Percentiles rank a stretch among this genome's conserved stretches.
phyloP scores from a whole-genome alignment of 2,888 invertebrate genomes.

The Oscheius myriophilus region DNA sequence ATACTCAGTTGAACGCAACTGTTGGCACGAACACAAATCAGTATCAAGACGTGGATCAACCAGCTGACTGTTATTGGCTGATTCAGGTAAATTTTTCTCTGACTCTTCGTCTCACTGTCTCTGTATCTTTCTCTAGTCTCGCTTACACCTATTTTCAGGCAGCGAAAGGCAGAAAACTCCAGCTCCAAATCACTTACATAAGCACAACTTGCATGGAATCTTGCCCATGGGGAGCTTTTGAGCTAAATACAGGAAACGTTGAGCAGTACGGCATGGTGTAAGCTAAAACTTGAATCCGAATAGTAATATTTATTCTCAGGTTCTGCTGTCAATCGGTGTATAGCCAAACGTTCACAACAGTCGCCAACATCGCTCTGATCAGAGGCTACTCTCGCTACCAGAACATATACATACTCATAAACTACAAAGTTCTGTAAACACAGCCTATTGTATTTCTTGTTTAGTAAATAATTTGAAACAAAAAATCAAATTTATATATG shows the following conservation, averaged over 20 bases:
- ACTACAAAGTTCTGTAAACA: not conserved
- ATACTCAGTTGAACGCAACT: not conserved
- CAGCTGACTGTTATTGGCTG: slow-evolving; percentile 1
- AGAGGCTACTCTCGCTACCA: not conserved
- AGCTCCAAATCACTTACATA: slow-evolving; percentile 8
- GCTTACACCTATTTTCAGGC: too few relatives aligned
- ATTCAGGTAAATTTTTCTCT: slow-evolving; percentile 5
- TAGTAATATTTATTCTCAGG: not conserved
- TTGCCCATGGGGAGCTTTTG: slow-evolving; percentile 16
- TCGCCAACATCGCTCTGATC: not conserved
- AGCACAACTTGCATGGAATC: slow-evolving; percentile 5
- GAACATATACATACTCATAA: not conserved
- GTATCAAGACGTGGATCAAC: not conserved
- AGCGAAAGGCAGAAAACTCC: not conserved
- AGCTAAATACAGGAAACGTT: slow-evolving; percentile 12
- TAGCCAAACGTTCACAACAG: not conserved
- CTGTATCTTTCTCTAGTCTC: too few relatives aligned
- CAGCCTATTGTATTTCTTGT: too few relatives aligned
- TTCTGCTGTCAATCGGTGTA: not conserved
- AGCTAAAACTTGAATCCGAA: not conserved
- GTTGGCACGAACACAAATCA: not conserved
- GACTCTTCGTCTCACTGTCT: too few relatives aligned
- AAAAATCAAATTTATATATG: too few relatives aligned
- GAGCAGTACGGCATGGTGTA: slow-evolving; percentile 16
- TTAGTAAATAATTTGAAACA: too few relatives aligned